phyloP scores from a whole-genome alignment of 2,113 vertebrate species.

The Odocoileus virginianus region DNA sequence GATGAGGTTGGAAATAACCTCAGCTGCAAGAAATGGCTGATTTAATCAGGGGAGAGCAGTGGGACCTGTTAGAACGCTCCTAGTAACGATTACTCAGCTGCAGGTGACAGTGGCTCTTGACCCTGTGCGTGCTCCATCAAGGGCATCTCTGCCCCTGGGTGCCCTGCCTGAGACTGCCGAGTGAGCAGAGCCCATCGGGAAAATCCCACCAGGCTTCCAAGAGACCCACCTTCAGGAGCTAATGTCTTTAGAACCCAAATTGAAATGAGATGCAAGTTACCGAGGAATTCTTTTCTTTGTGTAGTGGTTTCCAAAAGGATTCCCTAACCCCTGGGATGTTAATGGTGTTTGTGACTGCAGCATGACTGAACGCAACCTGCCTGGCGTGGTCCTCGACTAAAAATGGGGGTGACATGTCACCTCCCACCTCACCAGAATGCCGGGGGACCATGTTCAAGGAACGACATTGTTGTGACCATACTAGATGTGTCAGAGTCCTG shows the following conservation, averaged over 20 bases:
- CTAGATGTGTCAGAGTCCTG: background rate
- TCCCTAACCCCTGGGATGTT: background rate
- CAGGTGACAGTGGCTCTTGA: background rate
- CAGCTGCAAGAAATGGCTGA: background rate
- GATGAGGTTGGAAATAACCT: background rate
- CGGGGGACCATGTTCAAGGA: background rate
- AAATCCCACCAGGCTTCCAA: background rate
- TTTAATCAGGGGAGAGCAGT: background rate
- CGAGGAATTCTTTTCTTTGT: background rate
- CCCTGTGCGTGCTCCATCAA: background rate
- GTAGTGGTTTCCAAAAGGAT: background rate
- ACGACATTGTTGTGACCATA: rapidly evolving
- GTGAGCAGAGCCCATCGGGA: background rate
- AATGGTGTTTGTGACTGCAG: background rate
- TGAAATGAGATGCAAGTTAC: background rate
- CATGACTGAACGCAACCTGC: background rate
- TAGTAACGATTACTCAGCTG: background rate
- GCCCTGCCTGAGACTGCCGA: background rate
- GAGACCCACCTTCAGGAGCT: background rate
- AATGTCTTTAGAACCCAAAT: background rate
- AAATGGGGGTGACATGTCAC: rapidly evolving
- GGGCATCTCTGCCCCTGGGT: background rate
- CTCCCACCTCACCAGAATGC: background rate
- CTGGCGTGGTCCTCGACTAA: rapidly evolving
- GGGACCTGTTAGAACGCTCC: background rate